Conservation (phyloP, 2,888 invertebrate species). For the Osmoderma eremita region DNA sequence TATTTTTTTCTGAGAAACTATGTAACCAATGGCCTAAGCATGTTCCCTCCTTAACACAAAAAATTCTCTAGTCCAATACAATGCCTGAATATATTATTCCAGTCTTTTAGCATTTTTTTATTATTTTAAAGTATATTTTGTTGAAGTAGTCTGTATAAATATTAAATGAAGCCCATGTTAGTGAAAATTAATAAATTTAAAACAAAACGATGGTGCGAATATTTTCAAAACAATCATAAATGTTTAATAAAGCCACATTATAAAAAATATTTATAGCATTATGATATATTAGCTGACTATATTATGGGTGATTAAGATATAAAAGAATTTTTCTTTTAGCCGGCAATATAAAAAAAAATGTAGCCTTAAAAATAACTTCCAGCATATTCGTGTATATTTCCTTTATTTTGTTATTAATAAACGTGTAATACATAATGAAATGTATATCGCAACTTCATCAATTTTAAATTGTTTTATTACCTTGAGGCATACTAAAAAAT, state of each 20-base stretch:
- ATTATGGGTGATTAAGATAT: background rate
- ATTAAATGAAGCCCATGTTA: background rate
- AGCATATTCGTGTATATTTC: conserved; percentile 49
- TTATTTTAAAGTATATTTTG: conserved; percentile 42
- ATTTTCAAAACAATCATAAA: conserved; percentile 48
- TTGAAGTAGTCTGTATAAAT: conserved; percentile 39
- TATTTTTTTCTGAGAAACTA: background rate
- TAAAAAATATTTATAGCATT: conserved; percentile 10
- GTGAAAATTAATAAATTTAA: conserved; percentile 38
- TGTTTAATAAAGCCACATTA: conserved; percentile 37
- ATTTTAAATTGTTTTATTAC: background rate
- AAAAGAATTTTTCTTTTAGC: background rate
- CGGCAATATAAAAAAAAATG: conserved; percentile 33
- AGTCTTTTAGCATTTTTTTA: conserved; percentile 52
- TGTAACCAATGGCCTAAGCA: conserved; percentile 61
- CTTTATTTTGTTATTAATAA: conserved; percentile 49
- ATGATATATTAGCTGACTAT: background rate
- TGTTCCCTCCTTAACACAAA: conserved; percentile 62
- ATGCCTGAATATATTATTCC: conserved; percentile 55
- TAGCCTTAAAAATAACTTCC: conserved; percentile 48
- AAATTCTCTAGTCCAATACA: conserved; percentile 61
- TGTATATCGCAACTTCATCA: conserved; percentile 47
- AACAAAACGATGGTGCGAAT: conserved; percentile 43
- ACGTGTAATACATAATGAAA: conserved; percentile 45
- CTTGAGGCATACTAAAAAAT: background rate